Evolutionary conservation across 2,797 vertebrate genomes (phyloP).

Genomic region (Mormyrus proboscirostris): DNA sequence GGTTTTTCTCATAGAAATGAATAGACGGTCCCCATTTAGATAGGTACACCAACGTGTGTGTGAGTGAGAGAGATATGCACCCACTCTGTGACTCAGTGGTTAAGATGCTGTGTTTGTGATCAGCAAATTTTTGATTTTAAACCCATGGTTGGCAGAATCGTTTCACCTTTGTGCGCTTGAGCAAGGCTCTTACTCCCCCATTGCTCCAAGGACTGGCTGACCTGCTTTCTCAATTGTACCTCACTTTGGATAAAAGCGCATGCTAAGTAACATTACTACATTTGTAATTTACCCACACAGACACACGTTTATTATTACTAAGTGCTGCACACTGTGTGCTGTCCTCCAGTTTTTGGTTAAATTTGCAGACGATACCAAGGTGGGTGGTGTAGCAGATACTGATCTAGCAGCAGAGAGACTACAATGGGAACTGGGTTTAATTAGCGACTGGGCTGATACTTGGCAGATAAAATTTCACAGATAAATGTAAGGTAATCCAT

Average conservation of each 20-base stretch:
- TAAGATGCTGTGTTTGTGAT: not conserved
- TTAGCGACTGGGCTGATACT: too few species aligned
- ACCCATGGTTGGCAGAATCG: not conserved
- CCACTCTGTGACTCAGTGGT: not conserved
- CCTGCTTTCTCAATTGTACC: not conserved
- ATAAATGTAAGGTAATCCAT: too few species aligned
- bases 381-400: too few species aligned
- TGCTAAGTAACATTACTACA: not conserved
- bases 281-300: not conserved
- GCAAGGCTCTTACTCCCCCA: not conserved
- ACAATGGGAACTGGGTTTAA: too few species aligned
- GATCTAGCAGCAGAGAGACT: too few species aligned
- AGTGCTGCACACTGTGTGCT: not conserved
- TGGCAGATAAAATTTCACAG: too few species aligned
- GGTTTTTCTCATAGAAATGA: too few species aligned
- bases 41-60: not conserved
- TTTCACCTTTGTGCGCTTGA: not conserved
- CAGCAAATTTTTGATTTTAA: not conserved
- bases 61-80: not conserved
- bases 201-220: not conserved
- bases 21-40: too few species aligned
- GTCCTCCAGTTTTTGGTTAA: not conserved
- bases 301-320: not conserved
- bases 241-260: not conserved
- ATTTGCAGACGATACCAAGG: too few species aligned